Percentiles rank a stretch among this genome's conserved stretches.
Evolutionary conservation across 2,797 vertebrate species (phyloP).

Genomic region (Syngnathus rostellatus): DNA sequence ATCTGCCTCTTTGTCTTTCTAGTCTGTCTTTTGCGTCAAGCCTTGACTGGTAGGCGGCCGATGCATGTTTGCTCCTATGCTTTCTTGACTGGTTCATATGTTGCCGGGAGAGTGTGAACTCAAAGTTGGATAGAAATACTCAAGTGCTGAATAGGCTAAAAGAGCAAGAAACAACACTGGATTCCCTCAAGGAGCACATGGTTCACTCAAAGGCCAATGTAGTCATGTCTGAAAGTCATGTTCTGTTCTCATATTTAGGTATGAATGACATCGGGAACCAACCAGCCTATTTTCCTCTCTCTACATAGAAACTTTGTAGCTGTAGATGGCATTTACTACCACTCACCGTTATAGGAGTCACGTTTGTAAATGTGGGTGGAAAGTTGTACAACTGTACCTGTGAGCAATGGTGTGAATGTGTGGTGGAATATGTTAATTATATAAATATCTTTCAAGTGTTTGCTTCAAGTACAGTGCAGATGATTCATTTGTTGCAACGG

Average conservation of each 20-base stretch:
- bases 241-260: background rate
- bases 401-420: background rate
- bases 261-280: background rate
- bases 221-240: background rate
- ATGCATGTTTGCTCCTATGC: slow-evolving; percentile 38
- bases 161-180: background rate
- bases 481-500: background rate
- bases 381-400: background rate
- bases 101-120: slow-evolving; percentile 21
- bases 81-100: slow-evolving; percentile 39
- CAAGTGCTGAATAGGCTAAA: background rate
- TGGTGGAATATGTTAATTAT: background rate
- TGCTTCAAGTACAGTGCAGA: background rate
- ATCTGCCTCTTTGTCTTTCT: slow-evolving; percentile 16
- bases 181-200: background rate
- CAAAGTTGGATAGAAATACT: background rate
- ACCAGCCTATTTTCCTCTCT: background rate
- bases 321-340: background rate
- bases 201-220: background rate
- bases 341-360: background rate
- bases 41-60: slow-evolving; percentile 46
- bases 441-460: background rate
- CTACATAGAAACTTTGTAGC: background rate
- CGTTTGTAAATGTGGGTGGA: slow-evolving; percentile 2
- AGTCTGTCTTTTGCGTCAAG: slow-evolving; percentile 33